A percentile compares a stretch with the other conserved stretches of the same genome.
Conservation (phyloP, 2,797 vertebrate species). For the Danionella dracula region DNA sequence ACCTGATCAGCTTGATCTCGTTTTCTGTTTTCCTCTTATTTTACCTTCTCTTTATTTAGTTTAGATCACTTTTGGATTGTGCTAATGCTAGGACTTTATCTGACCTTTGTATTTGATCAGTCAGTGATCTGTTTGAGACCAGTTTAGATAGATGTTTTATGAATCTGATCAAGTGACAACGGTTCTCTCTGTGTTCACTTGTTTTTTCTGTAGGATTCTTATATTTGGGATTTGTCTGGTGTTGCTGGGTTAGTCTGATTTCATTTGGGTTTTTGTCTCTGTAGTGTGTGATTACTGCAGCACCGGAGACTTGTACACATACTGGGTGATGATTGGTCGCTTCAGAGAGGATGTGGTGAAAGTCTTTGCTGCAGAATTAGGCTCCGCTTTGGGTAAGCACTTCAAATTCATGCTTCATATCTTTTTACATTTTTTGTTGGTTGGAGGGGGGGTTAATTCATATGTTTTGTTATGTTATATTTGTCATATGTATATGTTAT, state of each 20-base stretch:
- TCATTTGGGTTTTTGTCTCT: conserved; percentile 6
- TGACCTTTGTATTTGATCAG: not conserved
- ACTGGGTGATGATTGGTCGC: conserved; percentile 71
- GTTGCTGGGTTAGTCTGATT: not conserved
- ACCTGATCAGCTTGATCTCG: not conserved
- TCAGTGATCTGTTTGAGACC: not conserved
- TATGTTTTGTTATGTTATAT: no score
- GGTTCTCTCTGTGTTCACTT: not conserved
- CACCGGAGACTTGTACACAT: conserved; percentile 76
- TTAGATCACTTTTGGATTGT: not conserved
- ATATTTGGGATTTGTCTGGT: not conserved
- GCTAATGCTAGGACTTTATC: not conserved
- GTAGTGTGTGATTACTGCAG: conserved; percentile 84
- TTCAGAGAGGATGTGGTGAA: conserved; percentile 73
- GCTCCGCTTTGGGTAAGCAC: conserved; percentile 78
- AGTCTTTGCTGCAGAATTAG: conserved; percentile 82
- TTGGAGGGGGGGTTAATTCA: no score
- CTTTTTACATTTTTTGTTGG: no score
- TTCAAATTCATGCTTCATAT: not conserved
- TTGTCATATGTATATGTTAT: no score
- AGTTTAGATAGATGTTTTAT: conserved; percentile 12
- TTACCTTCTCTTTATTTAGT: not conserved
- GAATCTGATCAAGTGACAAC: conserved; percentile 5
- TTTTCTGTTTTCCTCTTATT: not conserved
- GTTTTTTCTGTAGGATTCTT: not conserved